Percentiles rank a stretch among this genome's conserved stretches.
Conservation (phyloP, 2,797 vertebrate genomes). For the Premnoplex brunnescens region DNA sequence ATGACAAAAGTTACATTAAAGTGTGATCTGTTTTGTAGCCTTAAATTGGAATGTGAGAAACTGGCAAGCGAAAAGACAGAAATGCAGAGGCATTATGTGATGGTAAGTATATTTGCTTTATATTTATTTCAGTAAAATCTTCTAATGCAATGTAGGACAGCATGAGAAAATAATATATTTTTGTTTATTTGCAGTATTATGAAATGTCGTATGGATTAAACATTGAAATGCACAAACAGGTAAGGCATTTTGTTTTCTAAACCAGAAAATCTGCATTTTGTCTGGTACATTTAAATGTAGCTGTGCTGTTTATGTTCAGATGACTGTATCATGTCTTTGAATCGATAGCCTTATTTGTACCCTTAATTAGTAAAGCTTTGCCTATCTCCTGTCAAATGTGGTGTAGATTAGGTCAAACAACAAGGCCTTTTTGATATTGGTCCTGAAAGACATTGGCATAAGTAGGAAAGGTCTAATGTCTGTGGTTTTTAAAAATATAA, state of each 20-base stretch:
- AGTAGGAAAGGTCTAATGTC: not conserved
- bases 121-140: not conserved
- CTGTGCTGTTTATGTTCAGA: not conserved
- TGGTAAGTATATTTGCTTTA: conserved; percentile 81
- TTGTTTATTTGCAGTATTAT: conserved; percentile 86
- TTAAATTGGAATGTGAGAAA: conserved; percentile 98
- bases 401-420: not conserved
- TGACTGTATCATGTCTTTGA: not conserved
- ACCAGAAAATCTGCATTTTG: not conserved
- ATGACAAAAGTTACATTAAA: conserved; percentile 65
- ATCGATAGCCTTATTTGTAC: not conserved
- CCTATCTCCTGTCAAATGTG: not conserved
- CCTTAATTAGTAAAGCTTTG: not conserved
- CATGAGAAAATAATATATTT: conserved; percentile 24
- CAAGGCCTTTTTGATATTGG: not conserved
- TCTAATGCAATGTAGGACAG: not conserved
- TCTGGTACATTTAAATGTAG: not conserved
- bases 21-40: conserved; percentile 81
- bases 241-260: conserved; percentile 70
- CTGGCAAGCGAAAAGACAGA: conserved; percentile 96
- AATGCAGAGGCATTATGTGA: conserved; percentile 98
- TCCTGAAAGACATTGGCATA: not conserved
- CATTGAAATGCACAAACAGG: conserved; percentile 98
- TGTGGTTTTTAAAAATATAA: not conserved
- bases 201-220: conserved; percentile 98